These are phyloP conservation scores for Pavo muticus DNA, from an alignment of 2,113 vertebrate species.

Conservation along the genomic window DNA sequence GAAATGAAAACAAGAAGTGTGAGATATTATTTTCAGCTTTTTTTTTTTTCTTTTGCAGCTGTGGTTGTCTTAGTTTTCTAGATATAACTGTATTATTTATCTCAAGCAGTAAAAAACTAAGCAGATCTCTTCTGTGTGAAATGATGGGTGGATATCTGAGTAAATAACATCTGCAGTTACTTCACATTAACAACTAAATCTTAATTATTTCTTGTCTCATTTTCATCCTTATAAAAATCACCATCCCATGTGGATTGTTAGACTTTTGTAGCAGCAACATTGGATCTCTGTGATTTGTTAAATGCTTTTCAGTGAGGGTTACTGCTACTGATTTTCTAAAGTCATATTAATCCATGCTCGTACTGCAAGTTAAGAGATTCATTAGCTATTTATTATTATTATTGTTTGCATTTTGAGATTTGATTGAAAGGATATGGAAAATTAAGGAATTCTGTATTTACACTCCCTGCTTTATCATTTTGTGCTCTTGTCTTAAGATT, in stretches of 20 bases:
- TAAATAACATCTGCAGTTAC: not conserved
- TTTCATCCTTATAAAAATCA: not conserved
- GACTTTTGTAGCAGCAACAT: not conserved
- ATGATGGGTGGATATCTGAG: not conserved
- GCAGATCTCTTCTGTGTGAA: not conserved
- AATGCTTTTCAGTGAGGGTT: not conserved
- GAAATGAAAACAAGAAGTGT: not conserved
- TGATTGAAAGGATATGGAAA: not conserved
- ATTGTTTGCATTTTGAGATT: not conserved
- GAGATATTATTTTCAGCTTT: not conserved
- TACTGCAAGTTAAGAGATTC: not conserved
- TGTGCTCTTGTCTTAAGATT: not conserved
- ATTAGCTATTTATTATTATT: not conserved
- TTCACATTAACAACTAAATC: not conserved
- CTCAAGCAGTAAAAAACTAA: not conserved
- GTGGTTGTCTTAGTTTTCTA: not conserved
- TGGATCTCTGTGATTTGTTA: not conserved
- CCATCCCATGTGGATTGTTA: not conserved
- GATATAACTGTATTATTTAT: not conserved
- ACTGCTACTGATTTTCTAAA: not conserved
- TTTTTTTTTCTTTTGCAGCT: not conserved
- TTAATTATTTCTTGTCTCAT: not conserved
- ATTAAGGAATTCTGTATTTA: not conserved
- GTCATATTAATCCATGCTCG: rapidly evolving
- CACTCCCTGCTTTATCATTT: not conserved